A percentile compares a stretch with the other conserved stretches of the same genome.
Conservation (phyloP, 2,797 vertebrate genomes). For the Amblyraja radiata region DNA sequence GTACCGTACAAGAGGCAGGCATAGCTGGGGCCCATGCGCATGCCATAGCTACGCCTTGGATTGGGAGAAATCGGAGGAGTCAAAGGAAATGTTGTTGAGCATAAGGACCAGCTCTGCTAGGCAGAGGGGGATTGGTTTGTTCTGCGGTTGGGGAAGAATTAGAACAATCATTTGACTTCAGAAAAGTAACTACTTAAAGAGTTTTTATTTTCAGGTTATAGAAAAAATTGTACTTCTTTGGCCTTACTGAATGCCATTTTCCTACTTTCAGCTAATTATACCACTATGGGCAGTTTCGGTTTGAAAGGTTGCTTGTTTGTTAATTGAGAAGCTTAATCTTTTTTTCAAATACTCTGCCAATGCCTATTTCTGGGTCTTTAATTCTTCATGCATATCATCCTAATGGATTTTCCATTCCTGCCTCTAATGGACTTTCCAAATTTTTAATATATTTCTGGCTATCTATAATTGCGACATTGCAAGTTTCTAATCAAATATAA, state of each 20-base stretch:
- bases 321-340: slow-evolving; percentile 4
- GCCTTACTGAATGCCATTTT: background rate
- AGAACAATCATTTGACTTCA: background rate
- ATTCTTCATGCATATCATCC: background rate
- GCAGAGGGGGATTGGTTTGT: too few species aligned
- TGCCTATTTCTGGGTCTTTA: background rate
- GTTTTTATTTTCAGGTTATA: too few species aligned
- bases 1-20: too few species aligned
- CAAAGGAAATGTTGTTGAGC: too few species aligned
- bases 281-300: background rate
- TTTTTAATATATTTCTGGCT: background rate
- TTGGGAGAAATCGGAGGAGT: too few species aligned
- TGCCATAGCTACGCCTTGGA: too few species aligned
- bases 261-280: background rate
- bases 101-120: too few species aligned
- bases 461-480: slow-evolving; percentile 16
- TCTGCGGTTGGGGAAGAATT: background rate
- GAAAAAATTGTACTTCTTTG: background rate
- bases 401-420: slow-evolving; percentile 14
- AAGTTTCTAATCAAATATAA: background rate
- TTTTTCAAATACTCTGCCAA: background rate
- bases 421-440: slow-evolving; percentile 12
- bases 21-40: too few species aligned
- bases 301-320: background rate
- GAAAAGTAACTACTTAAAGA: background rate